These are phyloP conservation scores for Megalonaias nervosa DNA, from an alignment of 1,140 invertebrate genomes.

Conservation along the genomic window DNA sequence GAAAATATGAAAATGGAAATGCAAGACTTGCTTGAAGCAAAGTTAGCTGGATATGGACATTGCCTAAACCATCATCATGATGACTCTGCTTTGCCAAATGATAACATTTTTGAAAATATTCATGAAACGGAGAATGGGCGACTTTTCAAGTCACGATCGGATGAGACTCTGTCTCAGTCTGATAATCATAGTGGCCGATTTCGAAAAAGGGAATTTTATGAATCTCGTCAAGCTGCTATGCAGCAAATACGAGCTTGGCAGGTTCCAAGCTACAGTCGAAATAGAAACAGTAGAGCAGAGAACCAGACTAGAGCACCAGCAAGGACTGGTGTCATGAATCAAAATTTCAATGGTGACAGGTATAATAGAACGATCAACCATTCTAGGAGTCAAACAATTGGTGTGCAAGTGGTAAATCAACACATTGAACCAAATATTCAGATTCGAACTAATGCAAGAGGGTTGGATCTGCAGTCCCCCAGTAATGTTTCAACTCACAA, in stretches of 20 bases:
- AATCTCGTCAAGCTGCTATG: constrained; percentile 62
- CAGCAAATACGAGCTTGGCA: constrained; percentile 64
- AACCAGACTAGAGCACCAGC: constrained; percentile 12
- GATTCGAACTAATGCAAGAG: constrained; percentile 10
- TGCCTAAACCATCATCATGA: constrained; percentile 67
- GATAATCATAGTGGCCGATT: constrained; percentile 64
- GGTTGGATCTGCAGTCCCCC: background rate
- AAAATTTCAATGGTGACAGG: too few species aligned
- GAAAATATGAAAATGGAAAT: constrained; percentile 50
- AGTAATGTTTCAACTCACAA: constrained; percentile 1
- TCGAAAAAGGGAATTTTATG: constrained; percentile 62
- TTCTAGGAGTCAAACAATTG: background rate
- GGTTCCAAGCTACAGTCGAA: constrained; percentile 42
- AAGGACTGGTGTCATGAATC: too few species aligned
- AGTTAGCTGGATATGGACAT: constrained; percentile 57
- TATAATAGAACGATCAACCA: too few species aligned
- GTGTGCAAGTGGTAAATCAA: constrained; percentile 12
- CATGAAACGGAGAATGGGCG: constrained; percentile 56
- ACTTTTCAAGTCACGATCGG: constrained; percentile 66
- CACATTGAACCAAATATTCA: constrained; percentile 27
- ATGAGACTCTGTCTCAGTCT: constrained; percentile 69
- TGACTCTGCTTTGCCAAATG: constrained; percentile 59
- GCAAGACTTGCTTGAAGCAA: constrained; percentile 60
- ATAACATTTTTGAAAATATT: constrained; percentile 60
- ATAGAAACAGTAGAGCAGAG: constrained; percentile 17